Percentiles rank a stretch among this genome's conserved stretches.
These are phyloP conservation scores for Drosophila ohnishii DNA, from an alignment of 1,140 invertebrate species.

Conservation along the genomic window DNA sequence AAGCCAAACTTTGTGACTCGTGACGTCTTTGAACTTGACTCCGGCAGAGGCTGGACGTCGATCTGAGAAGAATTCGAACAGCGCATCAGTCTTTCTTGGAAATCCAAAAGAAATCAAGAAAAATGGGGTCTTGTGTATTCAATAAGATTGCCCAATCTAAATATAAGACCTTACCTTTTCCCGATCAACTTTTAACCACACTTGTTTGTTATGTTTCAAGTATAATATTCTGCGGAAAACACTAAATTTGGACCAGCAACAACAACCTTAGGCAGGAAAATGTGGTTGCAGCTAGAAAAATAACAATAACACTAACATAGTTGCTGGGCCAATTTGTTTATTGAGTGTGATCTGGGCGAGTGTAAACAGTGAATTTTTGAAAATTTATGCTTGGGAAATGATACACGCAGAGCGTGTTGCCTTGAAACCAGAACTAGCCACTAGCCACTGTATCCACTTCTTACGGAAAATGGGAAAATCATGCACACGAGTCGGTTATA, in stretches of 20 bases:
- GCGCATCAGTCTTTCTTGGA: slow-evolving; percentile 6
- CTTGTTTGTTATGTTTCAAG: slow-evolving; percentile 65
- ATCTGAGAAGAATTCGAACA: neutral
- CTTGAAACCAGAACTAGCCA: slow-evolving; percentile 15
- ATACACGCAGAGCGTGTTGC: slow-evolving; percentile 47
- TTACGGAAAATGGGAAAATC: slow-evolving; percentile 26
- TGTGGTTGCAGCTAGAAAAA: slow-evolving; percentile 37
- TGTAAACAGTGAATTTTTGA: slow-evolving; percentile 71
- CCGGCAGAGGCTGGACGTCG: slow-evolving; percentile 2
- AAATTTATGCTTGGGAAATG: slow-evolving; percentile 62
- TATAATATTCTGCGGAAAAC: slow-evolving; percentile 67
- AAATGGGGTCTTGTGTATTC: slow-evolving; percentile 27
- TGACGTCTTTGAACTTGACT: slow-evolving; percentile 75
- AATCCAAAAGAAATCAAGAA: neutral
- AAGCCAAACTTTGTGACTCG: slow-evolving; percentile 67
- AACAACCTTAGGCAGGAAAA: slow-evolving; percentile 29
- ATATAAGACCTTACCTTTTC: slow-evolving; percentile 46
- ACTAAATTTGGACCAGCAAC: slow-evolving; percentile 55
- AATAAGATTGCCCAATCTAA: slow-evolving; percentile 38
- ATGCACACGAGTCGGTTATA: slow-evolving; percentile 35
- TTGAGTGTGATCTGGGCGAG: slow-evolving; percentile 61
- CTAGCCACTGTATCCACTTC: neutral
- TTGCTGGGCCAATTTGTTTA: slow-evolving; percentile 67
- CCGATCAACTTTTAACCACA: slow-evolving; percentile 28
- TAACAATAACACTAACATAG: slow-evolving; percentile 32